Base-by-base conservation (phyloP, 2,888 invertebrate genomes). In the Pterobdella sp. region DNA sequence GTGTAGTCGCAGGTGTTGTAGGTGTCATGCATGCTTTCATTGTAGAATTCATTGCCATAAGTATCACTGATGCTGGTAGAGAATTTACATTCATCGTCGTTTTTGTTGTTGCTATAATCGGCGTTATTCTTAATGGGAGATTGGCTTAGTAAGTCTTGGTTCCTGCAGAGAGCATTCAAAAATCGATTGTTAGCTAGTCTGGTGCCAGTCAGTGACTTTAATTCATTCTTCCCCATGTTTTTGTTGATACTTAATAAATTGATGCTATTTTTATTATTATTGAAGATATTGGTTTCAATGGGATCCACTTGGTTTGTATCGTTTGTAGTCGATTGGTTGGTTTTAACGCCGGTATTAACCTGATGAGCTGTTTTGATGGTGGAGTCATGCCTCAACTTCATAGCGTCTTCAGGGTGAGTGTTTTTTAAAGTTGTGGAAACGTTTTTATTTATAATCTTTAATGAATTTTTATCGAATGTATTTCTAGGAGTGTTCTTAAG, bases 31-130 rank as follows among this genome's bases (percentile, higher is more conserved):
- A 14, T 42, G 18, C 18, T 14, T 14, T 42, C 18, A 42, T 42
- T 42, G 18, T 42, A 7, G 7, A 14, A 14, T 14, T 42, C 18
- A 42, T 42, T 42, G 18, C 18, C 42, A 68, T 31, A 34, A 68
- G 68, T 68, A 68, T 31, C 35, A 68, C 34, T 68, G 42, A 26
- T 68, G n/a, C n/a, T n/a, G n/a, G n/a, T n/a, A n/a, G n/a, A n/a
- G n/a, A n/a, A n/a, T n/a, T n/a, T n/a, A n/a, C n/a, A n/a, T n/a
- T n/a, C n/a, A n/a, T n/a, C n/a, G n/a, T n/a, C n/a, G n/a, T n/a
- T n/a, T n/a, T n/a, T n/a, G n/a, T n/a, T n/a, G n/a, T n/a, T n/a
- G n/a, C n/a, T n/a, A n/a, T n/a, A n/a, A n/a, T n/a, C n/a, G n/a
- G n/a, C n/a, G n/a, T n/a, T n/a, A n/a, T n/a, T n/a, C n/a, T n/a